Base-by-base conservation (phyloP, 2,888 invertebrate genomes). In the Colostygia pectinataria region DNA sequence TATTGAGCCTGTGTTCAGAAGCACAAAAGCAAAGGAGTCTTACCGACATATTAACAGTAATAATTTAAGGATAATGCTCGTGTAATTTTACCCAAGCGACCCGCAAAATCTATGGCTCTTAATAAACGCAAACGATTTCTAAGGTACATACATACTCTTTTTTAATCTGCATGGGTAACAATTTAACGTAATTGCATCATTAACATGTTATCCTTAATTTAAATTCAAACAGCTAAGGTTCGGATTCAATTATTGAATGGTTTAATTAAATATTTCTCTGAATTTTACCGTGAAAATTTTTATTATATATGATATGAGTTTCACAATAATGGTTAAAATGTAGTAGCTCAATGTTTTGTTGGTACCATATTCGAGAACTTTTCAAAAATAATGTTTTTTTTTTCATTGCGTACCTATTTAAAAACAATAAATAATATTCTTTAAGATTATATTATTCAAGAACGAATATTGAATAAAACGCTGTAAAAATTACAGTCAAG, bases 21-120 rank as follows among this genome's bases (percentile, higher is more conserved):
- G 28, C 25, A 23, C 14, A 27, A 12, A 10, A 31, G 37, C 32
- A 42, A 36, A 41, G 14, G 41, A 41, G 38, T 64, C 72, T 74
- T 69, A 75, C 80, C 77, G 72, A 86, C 87, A 85, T 89, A 88
- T 89, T 88, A 89, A 83, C 74, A 72, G 78, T 80, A 75, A 85
- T 89, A 88, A 88, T 83, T 89, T 83, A 82, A 66, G 77, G 82
- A 80, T 88, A 88, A 86, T 80, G 85, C 66, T 70, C 74, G 59
- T 74, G 82, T 87, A 87, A 87, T 87, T 87, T 82, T 68, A 65
- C 75, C 66, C 71, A 71, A 68, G 80, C 81, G 72, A 71, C 79
- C 77, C 73, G 69, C 70, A 68, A 80, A 87, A 89, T 88, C 87
- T 87, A 88, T 86, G 83, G 86, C 71, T 80, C 82, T 84, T 87